phyloP scores from a whole-genome alignment of 2,797 vertebrate genomes.

The Helarctos malayanus region DNA sequence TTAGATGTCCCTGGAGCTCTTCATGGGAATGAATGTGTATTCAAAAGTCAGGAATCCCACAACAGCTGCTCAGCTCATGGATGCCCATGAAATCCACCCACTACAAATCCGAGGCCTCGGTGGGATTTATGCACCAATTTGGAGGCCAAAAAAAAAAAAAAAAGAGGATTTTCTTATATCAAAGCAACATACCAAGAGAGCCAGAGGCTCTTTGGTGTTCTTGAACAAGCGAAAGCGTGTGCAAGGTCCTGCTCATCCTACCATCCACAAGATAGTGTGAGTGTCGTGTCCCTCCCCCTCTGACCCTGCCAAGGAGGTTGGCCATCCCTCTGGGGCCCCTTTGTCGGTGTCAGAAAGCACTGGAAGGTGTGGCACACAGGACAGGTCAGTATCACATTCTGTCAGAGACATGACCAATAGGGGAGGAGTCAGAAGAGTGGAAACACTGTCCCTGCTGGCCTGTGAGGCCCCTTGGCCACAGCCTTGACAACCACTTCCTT shows the following conservation, averaged over 20 bases:
- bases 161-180: slow-evolving; percentile 29
- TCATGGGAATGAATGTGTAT: background rate
- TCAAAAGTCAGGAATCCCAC: slow-evolving; percentile 63
- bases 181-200: background rate
- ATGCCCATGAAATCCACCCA: slow-evolving; percentile 54
- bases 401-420: background rate
- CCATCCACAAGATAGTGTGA: background rate
- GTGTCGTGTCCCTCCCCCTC: background rate
- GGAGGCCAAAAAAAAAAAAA: background rate
- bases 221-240: background rate
- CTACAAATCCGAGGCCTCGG: background rate
- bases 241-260: background rate
- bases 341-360: background rate
- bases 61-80: slow-evolving; percentile 56
- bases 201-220: background rate
- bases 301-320: background rate
- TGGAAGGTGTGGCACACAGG: rapidly evolving
- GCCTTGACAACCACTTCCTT: background rate
- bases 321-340: background rate
- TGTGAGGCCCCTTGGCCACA: background rate
- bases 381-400: background rate
- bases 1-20: slow-evolving; percentile 52
- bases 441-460: background rate
- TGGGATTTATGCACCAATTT: slow-evolving; percentile 26
- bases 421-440: background rate